phyloP scores from a whole-genome alignment of 2,797 vertebrate genomes.

The Pogonophryne albipinna region DNA sequence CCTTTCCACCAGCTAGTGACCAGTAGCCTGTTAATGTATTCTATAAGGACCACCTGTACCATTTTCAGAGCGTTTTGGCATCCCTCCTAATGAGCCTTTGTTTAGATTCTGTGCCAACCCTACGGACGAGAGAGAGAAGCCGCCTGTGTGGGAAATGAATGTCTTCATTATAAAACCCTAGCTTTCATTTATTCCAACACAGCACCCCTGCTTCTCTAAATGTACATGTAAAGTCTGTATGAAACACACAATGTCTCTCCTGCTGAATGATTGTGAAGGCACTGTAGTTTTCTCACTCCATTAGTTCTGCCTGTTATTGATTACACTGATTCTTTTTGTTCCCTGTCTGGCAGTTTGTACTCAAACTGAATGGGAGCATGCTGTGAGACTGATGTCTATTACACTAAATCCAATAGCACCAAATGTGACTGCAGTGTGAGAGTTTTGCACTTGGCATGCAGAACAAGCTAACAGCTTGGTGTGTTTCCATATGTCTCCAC shows the following conservation, averaged over 20 bases:
- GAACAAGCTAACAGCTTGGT: slow-evolving; percentile 35
- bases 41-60: neutral
- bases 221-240: slow-evolving; percentile 17
- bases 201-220: slow-evolving; percentile 19
- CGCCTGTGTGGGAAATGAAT: neutral
- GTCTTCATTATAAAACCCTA: slow-evolving; percentile 20
- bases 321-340: slow-evolving; percentile 13
- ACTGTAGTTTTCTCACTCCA: slow-evolving; percentile 35
- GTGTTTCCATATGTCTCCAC: slow-evolving; percentile 25
- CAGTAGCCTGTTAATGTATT: slow-evolving; percentile 5
- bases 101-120: slow-evolving; percentile 2
- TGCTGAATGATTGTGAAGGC: slow-evolving; percentile 37
- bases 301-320: slow-evolving; percentile 33
- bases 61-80: slow-evolving; percentile 3
- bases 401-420: slow-evolving; percentile 37
- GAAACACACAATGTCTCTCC: slow-evolving; percentile 31
- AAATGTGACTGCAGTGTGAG: slow-evolving; percentile 40
- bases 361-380: slow-evolving; percentile 20
- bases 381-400: slow-evolving; percentile 45
- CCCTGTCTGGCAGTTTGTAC: slow-evolving; percentile 18
- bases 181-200: slow-evolving; percentile 25
- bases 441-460: slow-evolving; percentile 25
- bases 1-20: slow-evolving; percentile 12
- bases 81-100: slow-evolving; percentile 1
- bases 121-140: slow-evolving; percentile 1